Evolutionary conservation across 1,140 invertebrate genomes (phyloP).

Genomic region (Lethrus apterus): DNA sequence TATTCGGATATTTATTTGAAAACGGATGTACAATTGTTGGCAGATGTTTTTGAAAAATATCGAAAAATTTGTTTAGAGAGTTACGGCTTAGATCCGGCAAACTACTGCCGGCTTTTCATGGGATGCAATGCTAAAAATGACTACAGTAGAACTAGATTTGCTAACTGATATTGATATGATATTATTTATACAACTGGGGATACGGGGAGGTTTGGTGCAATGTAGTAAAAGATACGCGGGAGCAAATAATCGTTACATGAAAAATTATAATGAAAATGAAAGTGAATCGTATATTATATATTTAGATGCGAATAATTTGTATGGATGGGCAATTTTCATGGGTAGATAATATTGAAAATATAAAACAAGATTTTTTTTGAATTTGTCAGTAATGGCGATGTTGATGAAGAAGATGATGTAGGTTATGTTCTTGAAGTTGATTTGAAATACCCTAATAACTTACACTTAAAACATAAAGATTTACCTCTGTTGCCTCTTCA

Average conservation of each 20-base stretch:
- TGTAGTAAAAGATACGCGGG: slow-evolving; percentile 31
- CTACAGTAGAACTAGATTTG: slow-evolving; percentile 32
- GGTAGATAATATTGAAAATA: background rate
- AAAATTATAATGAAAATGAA: slow-evolving; percentile 43
- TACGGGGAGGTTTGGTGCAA: slow-evolving; percentile 37
- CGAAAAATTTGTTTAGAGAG: slow-evolving; percentile 26
- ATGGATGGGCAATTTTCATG: slow-evolving; percentile 2
- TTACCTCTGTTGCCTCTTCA: no score
- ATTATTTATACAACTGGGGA: slow-evolving; percentile 33
- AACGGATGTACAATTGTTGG: slow-evolving; percentile 40
- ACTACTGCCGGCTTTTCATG: slow-evolving; percentile 38
- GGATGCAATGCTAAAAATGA: slow-evolving; percentile 36
- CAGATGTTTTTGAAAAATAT: slow-evolving; percentile 43
- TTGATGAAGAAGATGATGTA: slow-evolving; percentile 35
- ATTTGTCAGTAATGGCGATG: no score
- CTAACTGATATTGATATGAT: slow-evolving; percentile 39
- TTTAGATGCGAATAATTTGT: no score
- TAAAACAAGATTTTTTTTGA: no score
- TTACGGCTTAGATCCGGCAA: slow-evolving; percentile 37
- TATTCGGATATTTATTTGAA: slow-evolving; percentile 42
- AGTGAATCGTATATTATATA: slow-evolving; percentile 10
- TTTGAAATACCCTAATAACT: no score
- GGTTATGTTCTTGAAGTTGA: slow-evolving; percentile 48
- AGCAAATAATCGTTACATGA: slow-evolving; percentile 40
- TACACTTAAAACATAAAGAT: no score